phyloP scores from a whole-genome alignment of 2,888 invertebrate genomes.

The Sclerodermus sp. region DNA sequence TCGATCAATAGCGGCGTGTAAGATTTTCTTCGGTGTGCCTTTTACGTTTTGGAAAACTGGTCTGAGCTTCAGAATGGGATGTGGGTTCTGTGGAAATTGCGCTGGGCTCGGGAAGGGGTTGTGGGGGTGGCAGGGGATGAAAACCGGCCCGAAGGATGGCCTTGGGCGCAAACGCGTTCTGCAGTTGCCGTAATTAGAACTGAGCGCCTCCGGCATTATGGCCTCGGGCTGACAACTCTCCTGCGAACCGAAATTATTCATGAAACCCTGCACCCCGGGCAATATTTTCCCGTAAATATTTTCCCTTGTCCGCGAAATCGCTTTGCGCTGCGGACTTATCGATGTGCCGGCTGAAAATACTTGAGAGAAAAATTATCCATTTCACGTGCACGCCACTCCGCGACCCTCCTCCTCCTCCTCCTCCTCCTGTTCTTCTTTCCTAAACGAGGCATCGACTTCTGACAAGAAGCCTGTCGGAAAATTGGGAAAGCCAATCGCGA shows the following conservation, averaged over 20 bases:
- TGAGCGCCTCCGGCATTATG: conserved; percentile 45
- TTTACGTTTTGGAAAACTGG: conserved; percentile 7
- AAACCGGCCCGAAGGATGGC: conserved; percentile 41
- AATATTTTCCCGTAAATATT: conserved; percentile 55
- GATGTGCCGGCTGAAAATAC: too few relatives aligned
- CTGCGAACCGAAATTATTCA: conserved; percentile 57
- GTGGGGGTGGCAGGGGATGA: conserved; percentile 32
- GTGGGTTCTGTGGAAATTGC: conserved; percentile 30
- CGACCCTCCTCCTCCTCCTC: too few relatives aligned
- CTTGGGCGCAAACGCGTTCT: conserved; percentile 46
- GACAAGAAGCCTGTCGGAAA: too few relatives aligned
- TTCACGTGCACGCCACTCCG: too few relatives aligned
- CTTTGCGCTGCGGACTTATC: neutral
- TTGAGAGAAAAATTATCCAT: too few relatives aligned
- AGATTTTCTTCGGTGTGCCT: too few relatives aligned
- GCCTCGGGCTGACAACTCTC: conserved; percentile 54
- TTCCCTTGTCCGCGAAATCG: conserved; percentile 36
- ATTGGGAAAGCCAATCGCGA: too few relatives aligned
- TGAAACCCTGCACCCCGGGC: conserved; percentile 47
- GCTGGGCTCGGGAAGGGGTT: neutral
- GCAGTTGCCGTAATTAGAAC: conserved; percentile 58
- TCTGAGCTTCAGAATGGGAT: conserved; percentile 31
- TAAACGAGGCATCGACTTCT: too few relatives aligned
- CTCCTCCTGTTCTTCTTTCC: too few relatives aligned
- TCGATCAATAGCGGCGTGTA: too few relatives aligned